Conservation (phyloP, 1,140 invertebrate species). For the Drosophila seguyi region DNA sequence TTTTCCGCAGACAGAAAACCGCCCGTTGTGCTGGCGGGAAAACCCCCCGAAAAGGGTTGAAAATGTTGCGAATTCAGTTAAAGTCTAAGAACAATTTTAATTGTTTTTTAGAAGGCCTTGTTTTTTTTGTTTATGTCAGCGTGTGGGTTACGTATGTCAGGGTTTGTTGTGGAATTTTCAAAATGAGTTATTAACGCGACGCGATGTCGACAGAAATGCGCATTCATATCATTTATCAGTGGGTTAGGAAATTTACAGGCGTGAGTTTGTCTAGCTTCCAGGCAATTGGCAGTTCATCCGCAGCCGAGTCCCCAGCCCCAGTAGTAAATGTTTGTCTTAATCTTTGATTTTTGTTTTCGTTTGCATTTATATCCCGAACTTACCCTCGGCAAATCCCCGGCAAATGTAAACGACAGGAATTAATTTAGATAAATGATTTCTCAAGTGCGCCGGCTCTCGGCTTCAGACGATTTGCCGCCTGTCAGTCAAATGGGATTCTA, state of each 20-base stretch:
- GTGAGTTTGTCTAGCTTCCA: constrained; percentile 61
- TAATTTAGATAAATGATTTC: constrained; percentile 86
- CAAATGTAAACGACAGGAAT: constrained; percentile 86
- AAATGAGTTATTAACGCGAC: constrained; percentile 85
- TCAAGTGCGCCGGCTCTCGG: constrained; percentile 67
- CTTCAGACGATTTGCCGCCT: constrained; percentile 75
- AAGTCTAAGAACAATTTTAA: constrained; percentile 72
- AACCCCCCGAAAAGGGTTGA: constrained; percentile 56
- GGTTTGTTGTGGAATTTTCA: constrained; percentile 74
- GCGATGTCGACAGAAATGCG: constrained; percentile 62
- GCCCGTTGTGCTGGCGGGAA: constrained; percentile 9
- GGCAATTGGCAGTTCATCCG: constrained; percentile 52
- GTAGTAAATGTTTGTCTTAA: constrained; percentile 85
- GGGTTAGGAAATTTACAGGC: constrained; percentile 29
- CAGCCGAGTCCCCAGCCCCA: background rate
- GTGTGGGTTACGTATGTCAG: constrained; percentile 45
- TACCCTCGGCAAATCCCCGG: constrained; percentile 36
- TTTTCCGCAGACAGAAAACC: constrained; percentile 31
- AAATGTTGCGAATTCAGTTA: constrained; percentile 49
- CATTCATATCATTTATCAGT: constrained; percentile 82
- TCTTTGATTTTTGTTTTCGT: constrained; percentile 83
- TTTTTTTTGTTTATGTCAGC: constrained; percentile 5
- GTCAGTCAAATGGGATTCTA: constrained; percentile 66
- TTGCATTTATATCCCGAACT: constrained; percentile 28
- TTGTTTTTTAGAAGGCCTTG: constrained; percentile 64